Percentiles rank a stretch among this genome's conserved stretches.
phyloP scores from a whole-genome alignment of 2,888 invertebrate species.

The Orthosia gracilis region DNA sequence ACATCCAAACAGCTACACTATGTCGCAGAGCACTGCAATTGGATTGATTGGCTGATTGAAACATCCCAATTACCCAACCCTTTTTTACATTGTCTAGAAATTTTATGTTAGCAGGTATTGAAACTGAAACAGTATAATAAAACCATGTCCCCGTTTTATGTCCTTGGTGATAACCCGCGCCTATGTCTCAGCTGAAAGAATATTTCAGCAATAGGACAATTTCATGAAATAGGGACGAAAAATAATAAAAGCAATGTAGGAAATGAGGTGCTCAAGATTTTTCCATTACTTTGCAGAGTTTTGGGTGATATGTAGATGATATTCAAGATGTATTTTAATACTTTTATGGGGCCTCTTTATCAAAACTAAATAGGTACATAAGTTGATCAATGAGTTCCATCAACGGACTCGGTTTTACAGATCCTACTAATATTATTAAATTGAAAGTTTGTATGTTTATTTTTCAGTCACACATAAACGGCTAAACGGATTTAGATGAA shows the following conservation, averaged over 20 bases:
- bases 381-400: background rate
- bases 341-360: background rate
- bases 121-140: conserved; percentile 51
- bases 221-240: conserved; percentile 56
- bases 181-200: conserved; percentile 58
- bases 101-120: conserved; percentile 51
- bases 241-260: conserved; percentile 60
- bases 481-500: too few species aligned
- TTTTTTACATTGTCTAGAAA: conserved; percentile 13
- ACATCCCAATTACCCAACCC: conserved; percentile 4
- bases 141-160: conserved; percentile 57
- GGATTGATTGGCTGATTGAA: conserved; percentile 38
- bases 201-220: conserved; percentile 60
- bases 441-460: too few species aligned
- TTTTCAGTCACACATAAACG: too few species aligned
- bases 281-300: conserved; percentile 51
- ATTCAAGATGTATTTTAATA: conserved; percentile 17
- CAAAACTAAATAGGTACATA: background rate
- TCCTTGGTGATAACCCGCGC: conserved; percentile 47
- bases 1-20: conserved; percentile 23
- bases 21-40: conserved; percentile 14
- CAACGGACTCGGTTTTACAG: background rate
- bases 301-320: conserved; percentile 18
- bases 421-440: background rate
- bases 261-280: conserved; percentile 48